Conservation (phyloP, 2,113 vertebrate species). For the Equus quagga region DNA sequence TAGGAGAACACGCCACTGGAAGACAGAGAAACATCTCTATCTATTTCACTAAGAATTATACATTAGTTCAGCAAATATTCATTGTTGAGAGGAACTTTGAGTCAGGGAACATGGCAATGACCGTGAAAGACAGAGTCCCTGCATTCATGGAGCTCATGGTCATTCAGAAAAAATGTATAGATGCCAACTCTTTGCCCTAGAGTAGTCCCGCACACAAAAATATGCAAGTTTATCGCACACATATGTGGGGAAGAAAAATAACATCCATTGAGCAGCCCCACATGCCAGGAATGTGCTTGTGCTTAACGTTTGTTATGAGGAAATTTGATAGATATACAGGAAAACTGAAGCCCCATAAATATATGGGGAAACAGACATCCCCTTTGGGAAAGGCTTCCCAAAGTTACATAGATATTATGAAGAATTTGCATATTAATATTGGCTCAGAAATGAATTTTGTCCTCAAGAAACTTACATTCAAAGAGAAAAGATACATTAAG, state of each 20-base stretch:
- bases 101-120: not conserved
- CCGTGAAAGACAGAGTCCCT: not conserved
- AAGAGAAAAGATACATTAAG: not conserved
- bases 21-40: not conserved
- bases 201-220: not conserved
- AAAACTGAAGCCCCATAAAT: not conserved
- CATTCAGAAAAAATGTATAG: not conserved
- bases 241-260: not conserved
- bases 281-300: not conserved
- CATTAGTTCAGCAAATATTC: slow-evolving; percentile 32
- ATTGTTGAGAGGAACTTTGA: not conserved
- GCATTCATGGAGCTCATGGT: not conserved
- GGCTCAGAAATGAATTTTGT: not conserved
- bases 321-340: not conserved
- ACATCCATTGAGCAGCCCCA: not conserved
- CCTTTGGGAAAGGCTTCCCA: not conserved
- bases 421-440: not conserved
- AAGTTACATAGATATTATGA: not conserved
- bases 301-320: not conserved
- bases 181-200: not conserved
- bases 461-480: not conserved
- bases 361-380: too few species aligned
- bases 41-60: not conserved
- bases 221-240: not conserved
- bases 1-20: not conserved